Percentiles rank a stretch among this genome's conserved stretches.
phyloP scores from a whole-genome alignment of 2,797 vertebrate species.

The Danionella dracula region DNA sequence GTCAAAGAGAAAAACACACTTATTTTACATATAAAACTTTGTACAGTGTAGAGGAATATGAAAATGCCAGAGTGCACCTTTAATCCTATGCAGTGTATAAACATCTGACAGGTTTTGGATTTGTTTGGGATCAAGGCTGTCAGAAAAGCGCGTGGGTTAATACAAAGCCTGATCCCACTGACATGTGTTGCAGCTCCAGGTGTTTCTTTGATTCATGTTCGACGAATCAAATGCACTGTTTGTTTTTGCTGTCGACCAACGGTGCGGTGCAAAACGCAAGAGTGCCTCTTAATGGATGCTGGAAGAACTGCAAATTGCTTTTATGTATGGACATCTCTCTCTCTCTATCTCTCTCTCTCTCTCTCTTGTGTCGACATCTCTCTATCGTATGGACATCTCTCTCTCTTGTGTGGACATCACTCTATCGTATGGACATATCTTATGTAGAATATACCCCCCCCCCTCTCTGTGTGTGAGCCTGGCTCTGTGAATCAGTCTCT shows the following conservation, averaged over 20 bases:
- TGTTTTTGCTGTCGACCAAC: too few species aligned
- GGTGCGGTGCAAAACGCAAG: slow-evolving; percentile 14
- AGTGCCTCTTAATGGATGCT: slow-evolving; percentile 28
- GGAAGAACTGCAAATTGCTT: background rate
- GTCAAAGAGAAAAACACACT: background rate
- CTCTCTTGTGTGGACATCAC: too few species aligned
- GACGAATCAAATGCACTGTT: background rate
- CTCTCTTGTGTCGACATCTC: background rate
- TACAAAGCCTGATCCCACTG: slow-evolving; percentile 35
- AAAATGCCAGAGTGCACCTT: background rate
- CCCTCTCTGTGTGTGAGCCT: slow-evolving; percentile 16
- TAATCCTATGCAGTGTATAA: background rate
- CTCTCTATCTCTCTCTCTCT: background rate
- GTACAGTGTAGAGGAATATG: background rate
- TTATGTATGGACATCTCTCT: background rate
- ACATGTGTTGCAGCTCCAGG: slow-evolving; percentile 25
- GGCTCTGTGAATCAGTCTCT: slow-evolving; percentile 26
- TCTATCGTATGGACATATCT: too few species aligned
- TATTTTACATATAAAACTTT: background rate
- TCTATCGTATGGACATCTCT: too few species aligned
- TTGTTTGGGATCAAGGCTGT: slow-evolving; percentile 18
- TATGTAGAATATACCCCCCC: too few species aligned
- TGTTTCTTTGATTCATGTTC: slow-evolving; percentile 22
- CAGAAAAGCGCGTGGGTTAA: slow-evolving; percentile 22
- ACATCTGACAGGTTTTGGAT: slow-evolving; percentile 1